phyloP scores from a whole-genome alignment of 2,113 vertebrate genomes.

The Gobio gobio region DNA sequence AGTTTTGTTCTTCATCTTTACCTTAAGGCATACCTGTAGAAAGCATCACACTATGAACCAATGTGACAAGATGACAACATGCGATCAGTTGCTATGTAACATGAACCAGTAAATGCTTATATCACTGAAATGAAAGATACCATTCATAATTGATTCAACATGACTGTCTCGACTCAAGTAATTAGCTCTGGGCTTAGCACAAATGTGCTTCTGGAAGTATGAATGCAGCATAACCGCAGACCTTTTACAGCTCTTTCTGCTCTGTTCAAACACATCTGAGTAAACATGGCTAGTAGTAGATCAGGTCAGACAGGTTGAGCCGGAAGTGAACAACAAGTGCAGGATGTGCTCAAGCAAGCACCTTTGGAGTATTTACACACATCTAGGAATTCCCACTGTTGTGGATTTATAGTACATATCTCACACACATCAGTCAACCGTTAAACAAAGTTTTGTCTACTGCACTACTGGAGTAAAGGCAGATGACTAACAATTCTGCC shows the following conservation, averaged over 20 bases:
- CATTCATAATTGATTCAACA: slow-evolving; percentile 35
- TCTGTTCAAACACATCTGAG: background rate
- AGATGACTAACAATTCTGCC: background rate
- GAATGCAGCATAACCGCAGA: background rate
- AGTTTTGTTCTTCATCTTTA: background rate
- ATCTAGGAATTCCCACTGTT: background rate
- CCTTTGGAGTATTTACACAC: slow-evolving; percentile 12
- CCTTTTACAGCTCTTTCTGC: background rate
- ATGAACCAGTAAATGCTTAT: background rate
- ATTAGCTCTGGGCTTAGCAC: background rate
- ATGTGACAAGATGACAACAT: background rate
- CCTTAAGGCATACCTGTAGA: background rate
- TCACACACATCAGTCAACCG: background rate
- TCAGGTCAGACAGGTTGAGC: slow-evolving; percentile 48
- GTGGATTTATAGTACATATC: background rate
- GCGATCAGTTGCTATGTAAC: background rate
- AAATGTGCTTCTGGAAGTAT: background rate
- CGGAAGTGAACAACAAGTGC: slow-evolving; percentile 42
- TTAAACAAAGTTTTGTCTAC: background rate
- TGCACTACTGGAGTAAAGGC: background rate
- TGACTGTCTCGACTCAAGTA: background rate
- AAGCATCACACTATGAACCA: background rate
- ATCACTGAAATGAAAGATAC: slow-evolving; percentile 38
- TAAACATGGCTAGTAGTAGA: background rate
- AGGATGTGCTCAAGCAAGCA: slow-evolving; percentile 42